Evolutionary conservation across 2,797 vertebrate species (phyloP).

Genomic region (Chaetodon trifasciatus): DNA sequence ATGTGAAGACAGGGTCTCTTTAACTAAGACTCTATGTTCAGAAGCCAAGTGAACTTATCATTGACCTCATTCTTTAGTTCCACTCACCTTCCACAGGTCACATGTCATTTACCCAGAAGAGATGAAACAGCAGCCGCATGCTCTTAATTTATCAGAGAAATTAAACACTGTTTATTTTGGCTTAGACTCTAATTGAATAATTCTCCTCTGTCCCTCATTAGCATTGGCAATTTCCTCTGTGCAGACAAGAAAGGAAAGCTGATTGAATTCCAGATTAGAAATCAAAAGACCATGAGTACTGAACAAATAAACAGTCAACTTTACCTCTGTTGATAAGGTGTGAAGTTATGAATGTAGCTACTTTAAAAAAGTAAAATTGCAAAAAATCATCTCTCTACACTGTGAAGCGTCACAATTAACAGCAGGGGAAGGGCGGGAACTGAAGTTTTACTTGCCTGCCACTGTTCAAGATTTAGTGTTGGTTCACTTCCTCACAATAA

Average conservation of each 20-base stretch:
- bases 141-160: conserved; percentile 75
- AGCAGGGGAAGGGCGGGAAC: conserved; percentile 11
- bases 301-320: conserved; percentile 57
- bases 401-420: conserved; percentile 33
- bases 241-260: conserved; percentile 65
- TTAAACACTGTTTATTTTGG: conserved; percentile 81
- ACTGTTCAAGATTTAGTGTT: conserved; percentile 63
- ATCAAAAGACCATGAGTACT: conserved; percentile 64
- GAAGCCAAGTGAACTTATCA: background rate
- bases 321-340: conserved; percentile 51
- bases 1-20: no score
- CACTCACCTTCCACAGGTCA: conserved; percentile 25
- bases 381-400: background rate
- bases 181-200: conserved; percentile 69
- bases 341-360: conserved; percentile 29
- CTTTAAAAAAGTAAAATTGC: conserved; percentile 8
- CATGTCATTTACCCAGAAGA: conserved; percentile 29
- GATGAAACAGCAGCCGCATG: conserved; percentile 58
- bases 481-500: conserved; percentile 67
- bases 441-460: conserved; percentile 59
- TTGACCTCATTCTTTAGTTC: conserved; percentile 20
- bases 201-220: conserved; percentile 78
- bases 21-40: no score
- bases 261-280: conserved; percentile 80
- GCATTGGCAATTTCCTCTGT: conserved; percentile 72